Base-by-base conservation (phyloP, 2,888 invertebrate genomes). In the Hyposoter didymator region DNA sequence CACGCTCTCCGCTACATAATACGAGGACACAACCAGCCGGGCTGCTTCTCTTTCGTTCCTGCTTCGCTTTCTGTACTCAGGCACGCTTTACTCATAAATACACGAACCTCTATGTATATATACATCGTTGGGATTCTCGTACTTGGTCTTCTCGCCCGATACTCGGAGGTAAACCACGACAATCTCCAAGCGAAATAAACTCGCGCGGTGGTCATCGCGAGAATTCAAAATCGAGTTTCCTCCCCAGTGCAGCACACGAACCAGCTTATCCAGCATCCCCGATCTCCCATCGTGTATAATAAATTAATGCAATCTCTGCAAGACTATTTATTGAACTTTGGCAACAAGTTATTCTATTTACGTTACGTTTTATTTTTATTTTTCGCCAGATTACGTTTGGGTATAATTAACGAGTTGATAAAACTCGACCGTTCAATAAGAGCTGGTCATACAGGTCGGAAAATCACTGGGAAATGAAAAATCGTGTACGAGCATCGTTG, bases 251-350 rank as follows among this genome's bases (percentile, higher is more conserved):
- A 4, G 74, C 89, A 89, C 88, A 82, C 39, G 39, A 90, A 90
- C 89, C 90, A 89, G 87, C 90, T 91, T 91, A 91, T 91, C 91
- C 88, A 84, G 28, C 32, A n/a, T 43, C 72, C 76, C 88, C 73
- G 28, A 52, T 45, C 39, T 67, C 47, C 17, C 52, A 35, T 59
- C 74, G 47, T 69, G 10, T 39, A 10, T 10, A 39, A 39, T 39
- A 82, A 85, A 78, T 73, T 62, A 79, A 75, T 78, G 62, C 45
- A 43, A 35, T 49, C 43, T 19, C 22, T 14, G 43, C 69, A 55
- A 49, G 73, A 75, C 52, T 55, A 70, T 74, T 72, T 49, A 75
- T 78, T 67, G 43, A 67, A 73, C 12, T 52, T 19, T 8, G 22
- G 49, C 10, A 69, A 59, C 39, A 14, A 22, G 22, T 32, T 59